A percentile compares a stretch with the other conserved stretches of the same genome.
Evolutionary conservation across 2,888 invertebrate genomes (phyloP).

Genomic region (Lasioglossum marginatum): DNA sequence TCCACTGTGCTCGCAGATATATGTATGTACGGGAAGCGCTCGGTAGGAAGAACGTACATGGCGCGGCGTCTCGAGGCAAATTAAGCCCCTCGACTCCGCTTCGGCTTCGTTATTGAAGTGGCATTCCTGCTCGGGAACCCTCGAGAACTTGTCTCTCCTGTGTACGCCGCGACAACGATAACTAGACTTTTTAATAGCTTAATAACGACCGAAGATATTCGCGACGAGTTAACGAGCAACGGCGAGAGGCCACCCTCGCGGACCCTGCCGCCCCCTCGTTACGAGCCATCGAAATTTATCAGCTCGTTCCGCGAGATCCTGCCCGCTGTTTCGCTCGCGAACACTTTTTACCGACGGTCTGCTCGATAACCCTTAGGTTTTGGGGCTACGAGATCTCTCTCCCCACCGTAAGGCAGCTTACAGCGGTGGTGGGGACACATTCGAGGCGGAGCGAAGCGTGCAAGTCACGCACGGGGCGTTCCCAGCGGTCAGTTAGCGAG

Average conservation of each 20-base stretch:
- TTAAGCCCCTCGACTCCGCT: slow-evolving; percentile 73
- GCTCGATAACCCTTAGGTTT: neutral
- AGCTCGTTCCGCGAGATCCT: slow-evolving; percentile 3
- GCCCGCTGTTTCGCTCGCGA: neutral
- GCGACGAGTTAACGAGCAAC: slow-evolving; percentile 51
- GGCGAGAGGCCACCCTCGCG: slow-evolving; percentile 1
- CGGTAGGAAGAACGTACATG: slow-evolving; percentile 46
- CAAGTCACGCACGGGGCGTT: neutral
- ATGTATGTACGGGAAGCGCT: slow-evolving; percentile 31
- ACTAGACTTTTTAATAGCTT: slow-evolving; percentile 71
- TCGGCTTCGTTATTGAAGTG: slow-evolving; percentile 74
- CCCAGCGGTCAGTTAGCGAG: neutral
- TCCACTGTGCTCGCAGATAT: slow-evolving; percentile 38
- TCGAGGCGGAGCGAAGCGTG: neutral
- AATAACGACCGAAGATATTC: slow-evolving; percentile 63
- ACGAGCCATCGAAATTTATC: slow-evolving; percentile 22
- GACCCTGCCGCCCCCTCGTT: neutral
- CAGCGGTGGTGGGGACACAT: neutral
- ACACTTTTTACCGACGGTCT: neutral
- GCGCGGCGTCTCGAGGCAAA: slow-evolving; percentile 72
- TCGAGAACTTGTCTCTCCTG: slow-evolving; percentile 62
- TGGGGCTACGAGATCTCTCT: neutral
- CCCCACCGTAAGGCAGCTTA: neutral
- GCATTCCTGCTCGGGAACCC: slow-evolving; percentile 70
- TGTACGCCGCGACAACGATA: slow-evolving; percentile 61